Evolutionary conservation across 2,113 vertebrate species (phyloP), one percentile per base, ranked within the genome.

Genomic region (Melozone crissalis): DNA sequence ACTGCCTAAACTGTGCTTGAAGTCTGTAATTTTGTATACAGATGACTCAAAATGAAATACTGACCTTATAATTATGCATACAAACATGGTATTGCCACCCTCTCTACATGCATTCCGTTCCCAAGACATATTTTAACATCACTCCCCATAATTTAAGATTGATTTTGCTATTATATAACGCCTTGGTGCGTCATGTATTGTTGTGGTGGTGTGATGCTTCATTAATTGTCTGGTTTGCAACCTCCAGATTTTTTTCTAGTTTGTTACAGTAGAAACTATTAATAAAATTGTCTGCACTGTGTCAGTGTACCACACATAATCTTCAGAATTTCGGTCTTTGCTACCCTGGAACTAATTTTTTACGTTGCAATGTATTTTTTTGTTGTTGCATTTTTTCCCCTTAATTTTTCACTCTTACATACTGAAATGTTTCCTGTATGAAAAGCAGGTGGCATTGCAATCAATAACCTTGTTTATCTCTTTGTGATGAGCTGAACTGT

Each of bases 141-240:
- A 2, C 30, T 86, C 26, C 26, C 46, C 33, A 8, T 55, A 61
- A 54, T 66, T 88, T 39, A 41, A 62, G 41, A 41, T 68, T 33
- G 44, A 63, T 90, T 95, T 96, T 96, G 95, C 82, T 97, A 95
- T 97, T 97, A 95, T 95, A 94, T 97, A 97, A 97, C 55, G 93
- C 96, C 87, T 66, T 87, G 91, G 58, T 84, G 89, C 30, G 5
- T 95, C 78, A 2, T 49, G 16, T 87, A 6, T 41, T 63, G 22
- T 41, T 89, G 71, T 77, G 67, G 47, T 76, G 74, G 27, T 69
- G 35, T 85, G 63, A 63, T 85, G 67, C 87, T 94, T 95, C 46
- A 31, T 81, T 59, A 52, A 54, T 72, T 78, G 24, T 89, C 81
- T 85, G 28, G 13, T 83, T 63, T 78, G 73, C 12, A 80, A 10